Conservation (phyloP, 2,888 invertebrate species). For the Pristionchus fissidentatus region DNA sequence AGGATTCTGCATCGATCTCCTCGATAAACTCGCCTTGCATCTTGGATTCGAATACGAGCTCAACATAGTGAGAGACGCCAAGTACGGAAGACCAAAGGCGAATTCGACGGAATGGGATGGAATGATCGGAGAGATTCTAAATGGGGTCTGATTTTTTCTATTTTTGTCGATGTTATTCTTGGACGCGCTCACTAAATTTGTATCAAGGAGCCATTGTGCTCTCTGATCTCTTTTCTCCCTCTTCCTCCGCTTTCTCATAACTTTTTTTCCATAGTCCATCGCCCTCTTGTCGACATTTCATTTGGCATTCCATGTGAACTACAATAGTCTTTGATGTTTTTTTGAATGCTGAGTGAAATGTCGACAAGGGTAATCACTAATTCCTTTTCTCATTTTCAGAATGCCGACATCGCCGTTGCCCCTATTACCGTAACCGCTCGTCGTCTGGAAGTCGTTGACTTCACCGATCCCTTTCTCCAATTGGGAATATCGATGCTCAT, state of each 20-base stretch:
- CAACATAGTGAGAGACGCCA: conserved; percentile 73
- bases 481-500: conserved; percentile 80
- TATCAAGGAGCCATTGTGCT: no score
- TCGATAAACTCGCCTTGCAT: conserved; percentile 77
- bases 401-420: conserved; percentile 93
- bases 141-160: conserved; percentile 57
- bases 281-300: no score
- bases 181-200: no score
- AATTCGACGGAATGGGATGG: conserved; percentile 74
- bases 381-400: conserved; percentile 79
- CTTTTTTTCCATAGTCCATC: no score
- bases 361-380: no score
- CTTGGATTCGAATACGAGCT: conserved; percentile 73
- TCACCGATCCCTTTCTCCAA: conserved; percentile 79
- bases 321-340: no score
- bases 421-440: conserved; percentile 97
- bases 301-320: no score
- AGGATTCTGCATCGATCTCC: conserved; percentile 86
- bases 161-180: no score
- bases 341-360: no score
- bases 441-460: conserved; percentile 83
- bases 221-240: no score
- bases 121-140: conserved; percentile 73
- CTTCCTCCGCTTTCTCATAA: no score
- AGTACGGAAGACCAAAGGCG: conserved; percentile 72